phyloP scores from a whole-genome alignment of 2,113 vertebrate genomes.

The Oophaga pumilio region DNA sequence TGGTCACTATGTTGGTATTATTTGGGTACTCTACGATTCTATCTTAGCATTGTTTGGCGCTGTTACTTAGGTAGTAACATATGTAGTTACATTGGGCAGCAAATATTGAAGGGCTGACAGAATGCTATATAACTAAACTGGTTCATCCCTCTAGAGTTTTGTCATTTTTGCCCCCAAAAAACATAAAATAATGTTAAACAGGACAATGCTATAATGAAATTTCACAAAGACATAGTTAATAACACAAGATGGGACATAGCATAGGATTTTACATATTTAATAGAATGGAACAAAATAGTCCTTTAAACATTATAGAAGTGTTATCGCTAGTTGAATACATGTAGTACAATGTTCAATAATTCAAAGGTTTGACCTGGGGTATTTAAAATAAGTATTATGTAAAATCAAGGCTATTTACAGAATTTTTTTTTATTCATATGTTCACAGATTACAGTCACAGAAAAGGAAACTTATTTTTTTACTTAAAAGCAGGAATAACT shows the following conservation, averaged over 20 bases:
- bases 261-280: not conserved
- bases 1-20: no score
- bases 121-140: no score
- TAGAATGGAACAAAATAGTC: not conserved
- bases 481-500: no score
- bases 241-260: not conserved
- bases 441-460: not conserved
- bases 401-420: not conserved
- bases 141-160: no score
- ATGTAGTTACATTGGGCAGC: no score
- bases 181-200: not conserved
- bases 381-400: not conserved
- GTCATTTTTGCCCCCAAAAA: not conserved
- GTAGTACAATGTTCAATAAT: not conserved
- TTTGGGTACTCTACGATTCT: no score
- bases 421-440: not conserved
- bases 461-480: no score
- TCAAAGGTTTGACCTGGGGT: not conserved
- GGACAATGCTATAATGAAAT: not conserved
- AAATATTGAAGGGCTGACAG: no score
- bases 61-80: no score
- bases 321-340: not conserved
- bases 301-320: not conserved
- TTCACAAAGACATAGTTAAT: not conserved
- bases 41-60: no score